phyloP scores from a whole-genome alignment of 2,888 invertebrate genomes.

The Dione juno region DNA sequence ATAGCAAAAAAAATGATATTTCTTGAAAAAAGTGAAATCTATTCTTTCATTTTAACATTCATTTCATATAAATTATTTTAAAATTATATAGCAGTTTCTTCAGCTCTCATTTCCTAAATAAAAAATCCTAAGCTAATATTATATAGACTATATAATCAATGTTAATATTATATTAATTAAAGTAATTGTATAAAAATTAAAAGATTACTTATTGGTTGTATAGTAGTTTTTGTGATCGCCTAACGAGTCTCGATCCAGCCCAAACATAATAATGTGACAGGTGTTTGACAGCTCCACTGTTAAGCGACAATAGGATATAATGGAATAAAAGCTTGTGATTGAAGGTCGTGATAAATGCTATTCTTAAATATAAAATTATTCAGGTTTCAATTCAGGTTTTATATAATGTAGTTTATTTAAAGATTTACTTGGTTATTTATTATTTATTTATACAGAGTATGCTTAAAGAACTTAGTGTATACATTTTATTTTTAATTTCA shows the following conservation, averaged over 20 bases:
- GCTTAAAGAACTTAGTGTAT: neutral
- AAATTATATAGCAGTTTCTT: too few species aligned
- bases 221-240: neutral
- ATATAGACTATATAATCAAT: neutral
- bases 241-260: slow-evolving; percentile 12
- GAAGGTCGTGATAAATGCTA: slow-evolving; percentile 18
- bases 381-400: neutral
- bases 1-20: neutral
- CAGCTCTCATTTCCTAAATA: too few species aligned
- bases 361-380: slow-evolving; percentile 12
- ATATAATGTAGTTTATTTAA: slow-evolving; percentile 1
- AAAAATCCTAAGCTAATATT: too few species aligned
- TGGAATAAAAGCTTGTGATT: slow-evolving; percentile 29
- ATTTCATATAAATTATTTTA: neutral
- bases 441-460: neutral
- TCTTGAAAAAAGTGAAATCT: neutral
- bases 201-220: slow-evolving; percentile 6
- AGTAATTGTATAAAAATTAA: slow-evolving; percentile 8
- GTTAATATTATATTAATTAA: neutral
- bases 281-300: slow-evolving; percentile 32
- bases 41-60: too few species aligned
- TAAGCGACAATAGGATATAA: slow-evolving; percentile 24
- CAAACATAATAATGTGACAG: slow-evolving; percentile 31
- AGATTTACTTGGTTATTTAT: neutral
- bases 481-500: too few species aligned